phyloP scores from a whole-genome alignment of 2,888 invertebrate genomes.

The Mesochorus sp. region DNA sequence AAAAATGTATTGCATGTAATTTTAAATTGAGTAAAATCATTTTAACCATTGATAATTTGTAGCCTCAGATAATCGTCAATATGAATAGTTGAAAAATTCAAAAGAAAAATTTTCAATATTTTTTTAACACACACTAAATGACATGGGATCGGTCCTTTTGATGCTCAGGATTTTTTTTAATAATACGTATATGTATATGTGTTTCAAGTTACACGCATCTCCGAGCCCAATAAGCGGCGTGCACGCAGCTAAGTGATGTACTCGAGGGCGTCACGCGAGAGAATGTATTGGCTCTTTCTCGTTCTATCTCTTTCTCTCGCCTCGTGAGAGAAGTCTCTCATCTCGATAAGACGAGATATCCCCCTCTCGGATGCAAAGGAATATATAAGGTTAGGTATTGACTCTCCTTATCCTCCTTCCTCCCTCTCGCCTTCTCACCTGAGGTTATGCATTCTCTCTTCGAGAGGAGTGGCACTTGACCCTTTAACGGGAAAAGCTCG shows the following conservation, averaged over 20 bases:
- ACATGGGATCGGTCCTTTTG: too few species aligned
- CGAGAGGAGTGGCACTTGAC: constrained; percentile 29
- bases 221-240: not conserved
- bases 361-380: constrained; percentile 4
- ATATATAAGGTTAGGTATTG: constrained; percentile 14
- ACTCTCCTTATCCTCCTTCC: constrained; percentile 1
- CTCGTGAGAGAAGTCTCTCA: constrained; percentile 16
- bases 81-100: too few species aligned
- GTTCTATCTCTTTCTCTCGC: not conserved
- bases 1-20: too few species aligned
- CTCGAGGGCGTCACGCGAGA: constrained; percentile 24
- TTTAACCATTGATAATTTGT: too few species aligned
- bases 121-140: not conserved
- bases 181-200: not conserved
- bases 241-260: constrained; percentile 19
- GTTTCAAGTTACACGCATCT: constrained; percentile 17
- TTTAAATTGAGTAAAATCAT: too few species aligned
- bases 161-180: not conserved
- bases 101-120: not conserved
- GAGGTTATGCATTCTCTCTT: constrained; percentile 8
- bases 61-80: too few species aligned
- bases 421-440: constrained; percentile 4
- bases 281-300: not conserved
- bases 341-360: constrained; percentile 18
- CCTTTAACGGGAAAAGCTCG: constrained; percentile 9